Evolutionary conservation across 1,140 invertebrate genomes (phyloP).

Genomic region (Cataglyphis hispanica): DNA sequence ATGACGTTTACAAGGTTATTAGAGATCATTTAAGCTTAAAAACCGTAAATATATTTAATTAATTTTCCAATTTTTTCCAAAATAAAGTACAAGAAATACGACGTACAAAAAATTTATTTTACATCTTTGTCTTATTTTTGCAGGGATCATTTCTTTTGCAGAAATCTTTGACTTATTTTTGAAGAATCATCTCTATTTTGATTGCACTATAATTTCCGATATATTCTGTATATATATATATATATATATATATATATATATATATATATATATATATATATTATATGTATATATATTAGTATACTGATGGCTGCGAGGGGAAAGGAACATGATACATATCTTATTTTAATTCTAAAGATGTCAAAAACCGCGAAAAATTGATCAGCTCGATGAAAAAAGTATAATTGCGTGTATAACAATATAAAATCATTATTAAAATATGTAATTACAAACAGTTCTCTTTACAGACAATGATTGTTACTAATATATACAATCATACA

Average conservation of each 20-base stretch:
- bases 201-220: background rate
- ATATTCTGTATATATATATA: slow-evolving; percentile 22
- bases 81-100: no score
- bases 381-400: slow-evolving; percentile 5
- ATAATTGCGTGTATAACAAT: background rate
- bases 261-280: slow-evolving; percentile 33
- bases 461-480: background rate
- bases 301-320: slow-evolving; percentile 17
- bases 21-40: no score
- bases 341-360: slow-evolving; percentile 22
- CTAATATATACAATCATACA: background rate
- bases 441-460: background rate
- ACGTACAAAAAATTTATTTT: no score
- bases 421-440: background rate
- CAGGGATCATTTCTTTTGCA: no score
- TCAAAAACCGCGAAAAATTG: background rate
- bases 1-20: no score
- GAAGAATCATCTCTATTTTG: no score
- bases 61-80: no score
- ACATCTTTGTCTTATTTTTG: no score
- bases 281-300: slow-evolving; percentile 43
- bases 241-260: slow-evolving; percentile 50
- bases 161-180: no score
- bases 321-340: slow-evolving; percentile 14
- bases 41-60: no score